These are phyloP conservation scores for Nothura maculosa DNA, from an alignment of 2,797 vertebrate genomes.

Conservation along the genomic window DNA sequence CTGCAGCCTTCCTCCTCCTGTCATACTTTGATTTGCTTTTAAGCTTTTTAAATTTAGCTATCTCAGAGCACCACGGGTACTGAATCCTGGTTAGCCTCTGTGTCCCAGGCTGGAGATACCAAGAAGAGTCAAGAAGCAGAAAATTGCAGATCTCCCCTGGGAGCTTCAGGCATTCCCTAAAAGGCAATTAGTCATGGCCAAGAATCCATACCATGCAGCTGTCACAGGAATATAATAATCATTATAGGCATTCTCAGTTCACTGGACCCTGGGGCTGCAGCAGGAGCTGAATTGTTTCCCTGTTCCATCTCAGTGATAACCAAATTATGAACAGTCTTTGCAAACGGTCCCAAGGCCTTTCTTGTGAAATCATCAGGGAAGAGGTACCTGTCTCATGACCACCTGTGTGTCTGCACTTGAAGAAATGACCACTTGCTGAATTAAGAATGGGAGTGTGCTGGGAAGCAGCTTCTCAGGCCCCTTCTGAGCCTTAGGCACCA, in stretches of 20 bases:
- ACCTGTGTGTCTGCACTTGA: neutral
- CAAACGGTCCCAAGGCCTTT: neutral
- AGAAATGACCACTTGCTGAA: neutral
- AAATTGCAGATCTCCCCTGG: neutral
- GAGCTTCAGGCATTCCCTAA: constrained; percentile 43
- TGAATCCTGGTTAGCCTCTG: neutral
- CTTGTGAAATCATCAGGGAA: neutral
- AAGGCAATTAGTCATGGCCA: constrained; percentile 48
- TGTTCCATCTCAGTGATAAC: neutral
- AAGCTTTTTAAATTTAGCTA: neutral
- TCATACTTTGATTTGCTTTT: neutral
- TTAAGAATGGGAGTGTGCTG: neutral
- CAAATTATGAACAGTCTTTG: neutral
- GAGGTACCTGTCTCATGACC: neutral
- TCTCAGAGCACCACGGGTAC: neutral
- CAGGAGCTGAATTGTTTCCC: neutral
- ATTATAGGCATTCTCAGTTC: constrained; percentile 16
- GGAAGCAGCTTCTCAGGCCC: neutral
- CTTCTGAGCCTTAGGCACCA: neutral
- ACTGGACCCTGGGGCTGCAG: neutral
- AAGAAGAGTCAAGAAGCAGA: constrained; percentile 12
- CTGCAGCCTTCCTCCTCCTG: neutral
- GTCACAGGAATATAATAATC: constrained; percentile 45
- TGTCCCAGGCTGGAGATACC: neutral
- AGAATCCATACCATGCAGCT: constrained; percentile 18